Conservation (phyloP, 2,797 vertebrate genomes). For the Ciconia nigra region DNA sequence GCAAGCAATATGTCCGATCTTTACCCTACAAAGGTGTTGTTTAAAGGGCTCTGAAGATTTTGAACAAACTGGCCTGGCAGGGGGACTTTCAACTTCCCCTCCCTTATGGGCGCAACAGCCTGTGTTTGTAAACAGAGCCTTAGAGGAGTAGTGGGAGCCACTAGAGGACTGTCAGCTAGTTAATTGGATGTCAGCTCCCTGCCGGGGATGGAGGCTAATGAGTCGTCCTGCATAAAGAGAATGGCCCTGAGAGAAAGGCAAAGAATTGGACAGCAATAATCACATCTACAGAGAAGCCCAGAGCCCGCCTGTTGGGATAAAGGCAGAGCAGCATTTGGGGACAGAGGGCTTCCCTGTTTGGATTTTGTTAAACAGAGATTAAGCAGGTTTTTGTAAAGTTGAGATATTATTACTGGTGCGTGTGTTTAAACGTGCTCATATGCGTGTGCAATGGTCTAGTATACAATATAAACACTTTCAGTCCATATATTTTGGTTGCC, state of each 20-base stretch:
- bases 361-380: slow-evolving; percentile 35
- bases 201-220: slow-evolving; percentile 82
- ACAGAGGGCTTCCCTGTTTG: slow-evolving; percentile 16
- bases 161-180: slow-evolving; percentile 76
- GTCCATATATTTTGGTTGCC: background rate
- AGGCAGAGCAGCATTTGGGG: slow-evolving; percentile 66
- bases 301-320: slow-evolving; percentile 63
- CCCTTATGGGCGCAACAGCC: slow-evolving; percentile 71
- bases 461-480: background rate
- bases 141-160: slow-evolving; percentile 71
- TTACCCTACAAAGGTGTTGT: slow-evolving; percentile 73
- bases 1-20: slow-evolving; percentile 74
- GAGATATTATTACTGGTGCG: background rate
- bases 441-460: background rate
- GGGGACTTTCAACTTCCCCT: slow-evolving; percentile 70
- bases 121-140: slow-evolving; percentile 84
- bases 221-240: slow-evolving; percentile 65
- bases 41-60: slow-evolving; percentile 73
- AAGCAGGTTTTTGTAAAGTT: slow-evolving; percentile 29
- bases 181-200: slow-evolving; percentile 87
- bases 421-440: background rate
- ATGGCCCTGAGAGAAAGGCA: slow-evolving; percentile 28
- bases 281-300: slow-evolving; percentile 44
- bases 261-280: slow-evolving; percentile 65
- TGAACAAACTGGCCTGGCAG: slow-evolving; percentile 77